Conservation (phyloP, 2,113 vertebrate genomes). For the Diadophis punctatus region DNA sequence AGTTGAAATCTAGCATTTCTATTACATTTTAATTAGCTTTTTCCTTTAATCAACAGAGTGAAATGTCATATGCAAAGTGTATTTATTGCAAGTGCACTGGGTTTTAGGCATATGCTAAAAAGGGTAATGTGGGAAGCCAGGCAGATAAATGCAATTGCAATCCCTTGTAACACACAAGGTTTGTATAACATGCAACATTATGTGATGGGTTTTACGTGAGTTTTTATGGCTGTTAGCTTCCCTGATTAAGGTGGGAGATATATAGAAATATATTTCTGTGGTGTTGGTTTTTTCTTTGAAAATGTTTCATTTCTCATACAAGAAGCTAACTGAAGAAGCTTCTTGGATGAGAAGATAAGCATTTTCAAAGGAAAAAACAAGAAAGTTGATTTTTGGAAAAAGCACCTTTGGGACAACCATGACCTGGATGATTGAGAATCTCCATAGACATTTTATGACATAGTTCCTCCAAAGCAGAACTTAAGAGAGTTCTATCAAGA, state of each 20-base stretch:
- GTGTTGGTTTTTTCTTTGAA: neutral
- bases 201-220: neutral
- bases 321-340: neutral
- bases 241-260: neutral
- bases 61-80: slow-evolving; percentile 71
- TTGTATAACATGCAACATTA: slow-evolving; percentile 18
- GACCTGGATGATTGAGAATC: neutral
- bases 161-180: slow-evolving; percentile 13
- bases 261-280: neutral
- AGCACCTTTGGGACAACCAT: neutral
- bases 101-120: slow-evolving; percentile 48
- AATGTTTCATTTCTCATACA: neutral
- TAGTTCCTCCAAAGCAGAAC: neutral
- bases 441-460: neutral
- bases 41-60: slow-evolving; percentile 66
- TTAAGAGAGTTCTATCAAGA: neutral
- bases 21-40: slow-evolving; percentile 64
- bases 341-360: neutral
- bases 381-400: neutral
- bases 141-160: neutral
- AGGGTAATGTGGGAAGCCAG: slow-evolving; percentile 30
- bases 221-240: neutral
- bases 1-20: slow-evolving; percentile 60
- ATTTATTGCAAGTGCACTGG: slow-evolving; percentile 59
- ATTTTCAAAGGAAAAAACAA: neutral